phyloP scores from a whole-genome alignment of 2,888 invertebrate genomes.

The Drepanosiphum platanoidis region DNA sequence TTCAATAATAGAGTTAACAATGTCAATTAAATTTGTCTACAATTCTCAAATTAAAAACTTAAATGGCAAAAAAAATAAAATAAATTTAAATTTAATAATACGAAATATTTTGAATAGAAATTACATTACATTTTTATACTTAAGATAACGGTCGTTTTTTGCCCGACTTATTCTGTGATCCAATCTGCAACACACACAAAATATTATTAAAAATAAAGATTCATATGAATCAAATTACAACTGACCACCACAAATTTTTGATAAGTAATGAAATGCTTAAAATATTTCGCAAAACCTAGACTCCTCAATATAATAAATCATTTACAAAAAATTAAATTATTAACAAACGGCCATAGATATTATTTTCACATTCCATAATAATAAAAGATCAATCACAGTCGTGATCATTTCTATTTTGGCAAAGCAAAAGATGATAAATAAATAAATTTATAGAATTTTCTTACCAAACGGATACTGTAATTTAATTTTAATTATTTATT shows the following conservation, averaged over 20 bases:
- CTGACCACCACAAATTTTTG: neutral
- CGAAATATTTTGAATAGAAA: neutral
- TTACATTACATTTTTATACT: neutral
- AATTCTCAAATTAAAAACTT: neutral
- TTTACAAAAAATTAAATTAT: too few species aligned
- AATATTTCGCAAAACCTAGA: too few species aligned
- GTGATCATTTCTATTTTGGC: too few species aligned
- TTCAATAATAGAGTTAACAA: neutral
- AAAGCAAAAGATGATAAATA: too few species aligned
- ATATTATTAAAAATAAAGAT: neutral
- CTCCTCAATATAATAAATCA: too few species aligned
- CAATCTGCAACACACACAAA: conserved; percentile 6
- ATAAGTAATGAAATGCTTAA: neutral
- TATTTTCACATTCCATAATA: too few species aligned
- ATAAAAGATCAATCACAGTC: too few species aligned
- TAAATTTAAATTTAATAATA: neutral
- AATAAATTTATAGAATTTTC: neutral
- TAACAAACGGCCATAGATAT: neutral
- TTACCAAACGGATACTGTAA: neutral
- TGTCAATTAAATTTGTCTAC: neutral
- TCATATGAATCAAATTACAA: neutral
- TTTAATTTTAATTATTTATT: neutral
- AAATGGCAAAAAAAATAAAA: neutral
- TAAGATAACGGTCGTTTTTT: neutral
- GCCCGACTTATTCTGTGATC: neutral